These are phyloP conservation scores for Astyanax mexicanus DNA, from an alignment of 2,797 vertebrate genomes.

Conservation along the genomic window DNA sequence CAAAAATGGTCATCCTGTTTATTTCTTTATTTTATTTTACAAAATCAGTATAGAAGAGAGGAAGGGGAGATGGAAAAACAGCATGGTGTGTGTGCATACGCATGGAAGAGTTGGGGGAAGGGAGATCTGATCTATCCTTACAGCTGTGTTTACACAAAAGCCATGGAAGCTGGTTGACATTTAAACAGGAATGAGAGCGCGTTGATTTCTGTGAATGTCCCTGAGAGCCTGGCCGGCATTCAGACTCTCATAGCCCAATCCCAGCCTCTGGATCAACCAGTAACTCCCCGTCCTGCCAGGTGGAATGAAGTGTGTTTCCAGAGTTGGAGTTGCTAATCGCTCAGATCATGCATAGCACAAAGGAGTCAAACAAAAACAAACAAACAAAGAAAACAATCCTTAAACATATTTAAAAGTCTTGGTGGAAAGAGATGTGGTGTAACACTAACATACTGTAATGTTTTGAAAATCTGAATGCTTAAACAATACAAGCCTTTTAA, in stretches of 20 bases:
- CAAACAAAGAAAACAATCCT: too few species aligned
- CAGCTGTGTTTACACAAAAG: conserved; percentile 61
- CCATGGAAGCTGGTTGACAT: conserved; percentile 60
- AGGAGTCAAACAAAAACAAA: neutral
- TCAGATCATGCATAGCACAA: neutral
- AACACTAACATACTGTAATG: too few species aligned
- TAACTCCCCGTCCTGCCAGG: neutral
- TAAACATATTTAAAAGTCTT: too few species aligned
- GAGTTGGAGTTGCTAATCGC: neutral
- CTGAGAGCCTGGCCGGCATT: conserved; percentile 13
- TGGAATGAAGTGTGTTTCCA: neutral
- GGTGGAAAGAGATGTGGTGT: too few species aligned
- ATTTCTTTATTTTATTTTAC: too few species aligned
- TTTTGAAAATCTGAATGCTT: too few species aligned
- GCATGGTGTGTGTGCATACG: conserved; percentile 10
- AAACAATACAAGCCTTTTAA: too few species aligned
- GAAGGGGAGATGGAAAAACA: conserved; percentile 15
- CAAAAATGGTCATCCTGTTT: too few species aligned
- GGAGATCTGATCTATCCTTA: conserved; percentile 29
- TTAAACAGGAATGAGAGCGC: conserved; percentile 59
- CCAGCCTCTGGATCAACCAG: neutral
- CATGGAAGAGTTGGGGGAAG: neutral
- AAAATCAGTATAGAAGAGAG: too few species aligned
- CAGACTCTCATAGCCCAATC: conserved; percentile 12
- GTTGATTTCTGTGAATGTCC: conserved; percentile 49